Conservation (phyloP, 2,888 invertebrate genomes). For the Leucoma salicis region DNA sequence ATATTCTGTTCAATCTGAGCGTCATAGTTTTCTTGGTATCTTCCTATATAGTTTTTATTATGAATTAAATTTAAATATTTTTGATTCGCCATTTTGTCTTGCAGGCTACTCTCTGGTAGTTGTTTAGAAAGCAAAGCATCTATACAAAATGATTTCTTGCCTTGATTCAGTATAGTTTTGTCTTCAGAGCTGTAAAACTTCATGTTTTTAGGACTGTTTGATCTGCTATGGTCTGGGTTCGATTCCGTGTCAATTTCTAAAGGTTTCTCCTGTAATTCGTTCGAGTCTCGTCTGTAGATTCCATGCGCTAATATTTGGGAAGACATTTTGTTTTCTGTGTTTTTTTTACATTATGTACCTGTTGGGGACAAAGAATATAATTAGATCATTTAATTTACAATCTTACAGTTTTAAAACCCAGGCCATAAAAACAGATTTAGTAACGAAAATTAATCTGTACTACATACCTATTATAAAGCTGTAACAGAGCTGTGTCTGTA, state of each 20-base stretch:
- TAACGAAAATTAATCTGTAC: too few species aligned
- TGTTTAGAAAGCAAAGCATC: constrained; percentile 90
- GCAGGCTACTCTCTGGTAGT: constrained; percentile 52
- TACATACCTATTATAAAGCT: too few species aligned
- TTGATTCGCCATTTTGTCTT: constrained; percentile 62
- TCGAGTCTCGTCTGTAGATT: constrained; percentile 59
- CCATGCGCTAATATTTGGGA: constrained; percentile 40
- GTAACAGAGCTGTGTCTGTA: too few species aligned
- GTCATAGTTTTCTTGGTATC: constrained; percentile 72
- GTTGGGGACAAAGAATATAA: neutral
- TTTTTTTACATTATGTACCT: constrained; percentile 33
- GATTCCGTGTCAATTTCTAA: constrained; percentile 67
- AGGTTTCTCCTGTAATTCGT: constrained; percentile 50
- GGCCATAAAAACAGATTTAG: too few species aligned
- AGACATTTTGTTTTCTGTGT: constrained; percentile 18
- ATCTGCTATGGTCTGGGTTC: constrained; percentile 54
- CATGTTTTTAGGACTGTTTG: constrained; percentile 68
- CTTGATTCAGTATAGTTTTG: constrained; percentile 62
- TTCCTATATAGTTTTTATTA: constrained; percentile 66
- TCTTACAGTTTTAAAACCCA: too few species aligned
- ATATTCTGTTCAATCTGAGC: constrained; percentile 72
- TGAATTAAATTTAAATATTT: constrained; percentile 64
- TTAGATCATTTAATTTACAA: too few species aligned
- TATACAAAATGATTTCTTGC: constrained; percentile 93
- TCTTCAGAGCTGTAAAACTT: constrained; percentile 62